A percentile compares a stretch with the other conserved stretches of the same genome.
Evolutionary conservation across 2,797 vertebrate species (phyloP).

Genomic region (Melanotaenia maccullochi): DNA sequence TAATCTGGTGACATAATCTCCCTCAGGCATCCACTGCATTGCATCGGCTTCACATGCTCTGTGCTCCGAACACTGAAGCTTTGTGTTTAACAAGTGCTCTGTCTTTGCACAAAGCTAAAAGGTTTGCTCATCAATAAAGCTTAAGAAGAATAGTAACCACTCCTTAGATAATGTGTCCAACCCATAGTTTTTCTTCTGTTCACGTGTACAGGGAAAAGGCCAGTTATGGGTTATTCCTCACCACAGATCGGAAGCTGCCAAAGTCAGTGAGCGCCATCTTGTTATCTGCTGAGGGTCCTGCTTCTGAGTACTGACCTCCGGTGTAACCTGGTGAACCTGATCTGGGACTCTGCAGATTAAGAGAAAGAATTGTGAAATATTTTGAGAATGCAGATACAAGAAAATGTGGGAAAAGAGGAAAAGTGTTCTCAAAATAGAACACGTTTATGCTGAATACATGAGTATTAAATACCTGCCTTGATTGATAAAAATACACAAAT

Average conservation of each 20-base stretch:
- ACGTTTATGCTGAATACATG: not conserved
- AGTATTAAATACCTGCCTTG: not conserved
- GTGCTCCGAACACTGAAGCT: conserved; percentile 27
- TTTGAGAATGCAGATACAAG: not conserved
- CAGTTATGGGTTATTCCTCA: conserved; percentile 67
- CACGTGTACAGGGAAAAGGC: not conserved
- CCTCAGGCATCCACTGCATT: conserved; percentile 43
- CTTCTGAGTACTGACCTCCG: conserved; percentile 76
- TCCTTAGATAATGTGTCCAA: too few relatives aligned
- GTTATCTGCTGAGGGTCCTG: conserved; percentile 76
- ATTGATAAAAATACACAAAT: not conserved
- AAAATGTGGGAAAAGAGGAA: not conserved
- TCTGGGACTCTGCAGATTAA: conserved; percentile 60
- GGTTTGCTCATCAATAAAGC: not conserved
- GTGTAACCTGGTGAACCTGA: conserved; percentile 65
- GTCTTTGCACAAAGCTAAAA: conserved; percentile 13
- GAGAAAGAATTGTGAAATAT: not conserved
- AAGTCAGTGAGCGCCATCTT: conserved; percentile 88
- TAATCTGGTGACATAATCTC: conserved; percentile 71
- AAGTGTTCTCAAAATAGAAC: too few relatives aligned
- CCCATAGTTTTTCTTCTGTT: not conserved
- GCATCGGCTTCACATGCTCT: conserved; percentile 58
- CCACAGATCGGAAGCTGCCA: conserved; percentile 79
- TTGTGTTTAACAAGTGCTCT: conserved; percentile 36
- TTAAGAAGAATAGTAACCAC: not conserved